Evolutionary conservation across 2,113 vertebrate genomes (phyloP).

Genomic region (Pygoscelis adeliae): DNA sequence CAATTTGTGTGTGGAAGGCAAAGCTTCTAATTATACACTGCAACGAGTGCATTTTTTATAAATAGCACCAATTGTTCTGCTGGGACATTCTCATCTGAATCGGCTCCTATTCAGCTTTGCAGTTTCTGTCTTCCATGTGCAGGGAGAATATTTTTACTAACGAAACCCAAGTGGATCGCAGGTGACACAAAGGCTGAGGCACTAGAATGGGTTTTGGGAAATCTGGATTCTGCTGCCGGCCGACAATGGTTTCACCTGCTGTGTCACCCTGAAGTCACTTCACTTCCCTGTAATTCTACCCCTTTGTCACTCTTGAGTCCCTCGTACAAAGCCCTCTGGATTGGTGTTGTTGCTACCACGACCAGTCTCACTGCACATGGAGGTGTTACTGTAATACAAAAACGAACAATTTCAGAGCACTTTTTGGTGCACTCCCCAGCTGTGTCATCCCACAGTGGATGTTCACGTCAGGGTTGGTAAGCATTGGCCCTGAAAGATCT

Average conservation of each 20-base stretch:
- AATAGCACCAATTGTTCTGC: slow-evolving; percentile 64
- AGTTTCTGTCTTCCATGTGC: neutral
- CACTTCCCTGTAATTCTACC: neutral
- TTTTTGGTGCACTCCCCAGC: neutral
- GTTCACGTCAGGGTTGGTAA: neutral
- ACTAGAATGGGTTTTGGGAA: neutral
- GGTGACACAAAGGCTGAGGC: neutral
- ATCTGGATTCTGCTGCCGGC: neutral
- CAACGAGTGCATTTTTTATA: slow-evolving; percentile 50
- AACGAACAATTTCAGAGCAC: neutral
- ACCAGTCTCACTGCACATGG: neutral
- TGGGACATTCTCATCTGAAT: slow-evolving; percentile 53
- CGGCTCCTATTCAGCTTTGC: neutral
- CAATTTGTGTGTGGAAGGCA: slow-evolving; percentile 40
- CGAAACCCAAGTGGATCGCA: neutral
- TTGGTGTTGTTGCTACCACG: neutral
- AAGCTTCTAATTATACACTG: slow-evolving; percentile 56
- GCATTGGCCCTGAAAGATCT: neutral
- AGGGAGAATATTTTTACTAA: neutral
- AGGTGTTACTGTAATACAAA: neutral
- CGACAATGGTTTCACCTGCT: neutral
- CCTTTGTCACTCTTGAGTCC: neutral
- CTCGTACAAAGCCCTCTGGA: neutral
- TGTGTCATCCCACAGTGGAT: too few relatives aligned
- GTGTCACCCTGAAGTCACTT: neutral